Evolutionary conservation across 2,888 invertebrate genomes (phyloP).

Genomic region (Hirtodrosophila alboralis): DNA sequence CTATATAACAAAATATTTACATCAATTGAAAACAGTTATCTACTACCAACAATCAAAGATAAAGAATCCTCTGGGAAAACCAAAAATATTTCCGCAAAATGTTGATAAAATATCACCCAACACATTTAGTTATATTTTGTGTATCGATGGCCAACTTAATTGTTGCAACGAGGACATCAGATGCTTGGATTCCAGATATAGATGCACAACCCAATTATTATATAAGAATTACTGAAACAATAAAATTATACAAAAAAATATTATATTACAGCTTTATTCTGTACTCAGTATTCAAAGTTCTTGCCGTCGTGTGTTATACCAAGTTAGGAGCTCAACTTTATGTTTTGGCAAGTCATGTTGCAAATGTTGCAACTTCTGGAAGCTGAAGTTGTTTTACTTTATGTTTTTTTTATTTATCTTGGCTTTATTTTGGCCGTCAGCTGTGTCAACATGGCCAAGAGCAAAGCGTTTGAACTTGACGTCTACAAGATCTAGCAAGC

Average conservation of each 20-base stretch:
- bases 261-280: too few relatives aligned
- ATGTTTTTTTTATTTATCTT: slow-evolving; percentile 7
- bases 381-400: slow-evolving; percentile 22
- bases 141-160: not conserved
- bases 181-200: not conserved
- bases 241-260: too few relatives aligned
- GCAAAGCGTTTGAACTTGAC: slow-evolving; percentile 52
- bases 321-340: slow-evolving; percentile 33
- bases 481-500: slow-evolving; percentile 30
- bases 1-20: not conserved
- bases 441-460: slow-evolving; percentile 55
- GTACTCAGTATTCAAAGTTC: slow-evolving; percentile 18
- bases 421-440: slow-evolving; percentile 50
- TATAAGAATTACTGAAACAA: too few relatives aligned
- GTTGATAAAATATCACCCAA: not conserved
- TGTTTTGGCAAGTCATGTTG: slow-evolving; percentile 39
- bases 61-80: not conserved
- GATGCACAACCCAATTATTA: too few relatives aligned
- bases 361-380: slow-evolving; percentile 35
- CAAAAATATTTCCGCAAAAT: not conserved
- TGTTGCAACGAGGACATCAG: not conserved
- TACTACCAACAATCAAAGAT: not conserved
- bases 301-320: slow-evolving; percentile 24
- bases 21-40: not conserved
- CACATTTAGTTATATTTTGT: not conserved